These are phyloP conservation scores for Propithecus deckenii DNA, from an alignment of 2,797 vertebrate species.

Conservation along the genomic window DNA sequence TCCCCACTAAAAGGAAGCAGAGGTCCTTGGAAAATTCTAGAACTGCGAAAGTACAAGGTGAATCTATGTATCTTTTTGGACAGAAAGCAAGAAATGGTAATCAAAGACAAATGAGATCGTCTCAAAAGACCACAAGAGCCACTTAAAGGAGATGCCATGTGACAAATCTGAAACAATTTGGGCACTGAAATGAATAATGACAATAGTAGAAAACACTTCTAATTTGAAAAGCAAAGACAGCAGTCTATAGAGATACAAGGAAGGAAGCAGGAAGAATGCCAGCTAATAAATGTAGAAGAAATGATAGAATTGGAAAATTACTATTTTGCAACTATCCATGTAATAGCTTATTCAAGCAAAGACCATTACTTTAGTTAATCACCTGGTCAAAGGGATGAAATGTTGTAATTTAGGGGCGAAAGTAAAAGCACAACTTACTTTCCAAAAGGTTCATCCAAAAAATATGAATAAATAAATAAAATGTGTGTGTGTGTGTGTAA, in stretches of 20 bases:
- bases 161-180: neutral
- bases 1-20: neutral
- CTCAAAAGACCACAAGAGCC: neutral
- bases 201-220: neutral
- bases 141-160: neutral
- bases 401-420: neutral
- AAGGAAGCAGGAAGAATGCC: neutral
- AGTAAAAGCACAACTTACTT: neutral
- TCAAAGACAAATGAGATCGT: neutral
- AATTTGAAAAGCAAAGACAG: neutral
- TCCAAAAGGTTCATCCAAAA: neutral
- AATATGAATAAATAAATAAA: neutral
- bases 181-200: neutral
- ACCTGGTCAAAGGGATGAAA: neutral
- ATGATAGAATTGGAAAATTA: neutral
- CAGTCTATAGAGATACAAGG: neutral
- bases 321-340: neutral
- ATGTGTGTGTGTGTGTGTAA: neutral
- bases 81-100: constrained; percentile 14
- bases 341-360: neutral
- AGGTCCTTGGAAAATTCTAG: neutral
- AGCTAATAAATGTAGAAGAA: neutral
- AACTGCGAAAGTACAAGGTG: neutral
- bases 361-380: neutral
- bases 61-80: neutral